Base-by-base conservation (phyloP, 2,797 vertebrate genomes). In the Gymnothorax javanicus region DNA sequence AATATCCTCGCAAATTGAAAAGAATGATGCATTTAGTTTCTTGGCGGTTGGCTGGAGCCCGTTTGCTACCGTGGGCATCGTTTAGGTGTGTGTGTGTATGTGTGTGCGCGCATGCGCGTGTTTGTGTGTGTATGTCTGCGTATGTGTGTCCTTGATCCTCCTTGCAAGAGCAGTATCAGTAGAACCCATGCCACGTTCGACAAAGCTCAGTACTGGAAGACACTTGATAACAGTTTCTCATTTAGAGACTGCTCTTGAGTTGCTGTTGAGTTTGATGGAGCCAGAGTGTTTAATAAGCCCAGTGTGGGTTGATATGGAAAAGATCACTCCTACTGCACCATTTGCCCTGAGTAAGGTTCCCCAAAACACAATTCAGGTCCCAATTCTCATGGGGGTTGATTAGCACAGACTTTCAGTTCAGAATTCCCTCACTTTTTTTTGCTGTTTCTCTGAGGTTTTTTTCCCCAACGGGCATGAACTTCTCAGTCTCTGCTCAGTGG, bases 11-110 rank as follows among this genome's bases (percentile, higher is more conserved):
- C 89, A 93, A 93, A 92, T 94, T 92, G 92, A 94, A 89, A 91
- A 94, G 91, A 91, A 93, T 90, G 90, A 90, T 90, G 90, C 92
- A 90, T 93, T 94, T 94, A 95, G 94, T 95, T 92, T 93, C 93
- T 90, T 91, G 93, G 89, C 90, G 88, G 86, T 91, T 93, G 90
- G 93, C 90, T 82, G 90, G 91, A 91, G 90, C 89, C 90, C 87
- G 88, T 90, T 43, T 91, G 88, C 88, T 89, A 89, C 90, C 88
- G 86, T 84, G 85, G 86, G 85, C 87, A 89, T 89, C 89, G 87
- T 87, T 86, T 73, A 87, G 90, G 83, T 57, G 88, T 90, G 83
- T 4, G 64, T 71, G 62, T 62, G 77, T 82, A 85, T 87, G 79
- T 57, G 56, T 86, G 87, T 87, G 77, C 77, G 87, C 86, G 69